Evolutionary conservation across 1,140 invertebrate genomes (phyloP).

Genomic region (Drosophila kohkoa): DNA sequence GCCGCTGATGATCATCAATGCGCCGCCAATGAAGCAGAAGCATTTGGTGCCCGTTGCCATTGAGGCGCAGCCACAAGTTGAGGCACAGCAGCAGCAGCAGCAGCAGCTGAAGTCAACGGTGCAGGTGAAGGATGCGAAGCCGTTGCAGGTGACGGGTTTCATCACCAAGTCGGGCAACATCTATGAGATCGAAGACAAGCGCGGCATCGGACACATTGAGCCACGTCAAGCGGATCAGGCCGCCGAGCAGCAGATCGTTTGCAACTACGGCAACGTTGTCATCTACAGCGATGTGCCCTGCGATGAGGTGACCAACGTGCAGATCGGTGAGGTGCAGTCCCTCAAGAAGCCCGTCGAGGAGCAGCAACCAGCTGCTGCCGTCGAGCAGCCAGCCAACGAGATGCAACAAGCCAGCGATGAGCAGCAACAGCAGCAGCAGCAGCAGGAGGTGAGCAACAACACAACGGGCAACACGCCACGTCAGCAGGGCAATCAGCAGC

Average conservation of each 20-base stretch:
- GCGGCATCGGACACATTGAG: conserved; percentile 72
- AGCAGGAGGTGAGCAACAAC: neutral
- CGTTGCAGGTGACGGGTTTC: conserved; percentile 76
- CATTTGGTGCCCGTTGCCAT: conserved; percentile 45
- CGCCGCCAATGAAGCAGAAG: conserved; percentile 66
- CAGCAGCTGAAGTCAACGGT: conserved; percentile 33
- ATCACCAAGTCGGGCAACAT: conserved; percentile 77
- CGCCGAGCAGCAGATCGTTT: conserved; percentile 53
- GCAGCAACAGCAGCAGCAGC: neutral
- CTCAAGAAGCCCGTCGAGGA: neutral
- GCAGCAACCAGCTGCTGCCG: neutral
- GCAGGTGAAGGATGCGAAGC: conserved; percentile 59
- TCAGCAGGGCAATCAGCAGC: conserved; percentile 34
- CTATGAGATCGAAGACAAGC: conserved; percentile 73
- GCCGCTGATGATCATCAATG: conserved; percentile 70
- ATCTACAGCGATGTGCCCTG: conserved; percentile 83
- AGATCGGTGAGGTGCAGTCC: conserved; percentile 61
- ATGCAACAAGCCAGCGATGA: conserved; percentile 8
- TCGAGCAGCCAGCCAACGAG: conserved; percentile 12
- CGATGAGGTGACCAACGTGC: conserved; percentile 71
- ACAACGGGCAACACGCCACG: conserved; percentile 34
- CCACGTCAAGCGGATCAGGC: conserved; percentile 55
- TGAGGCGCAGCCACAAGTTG: conserved; percentile 10
- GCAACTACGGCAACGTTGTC: conserved; percentile 78
- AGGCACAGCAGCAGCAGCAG: neutral